Base-by-base conservation (phyloP, 2,113 vertebrate species). In the Cynocephalus volans region DNA sequence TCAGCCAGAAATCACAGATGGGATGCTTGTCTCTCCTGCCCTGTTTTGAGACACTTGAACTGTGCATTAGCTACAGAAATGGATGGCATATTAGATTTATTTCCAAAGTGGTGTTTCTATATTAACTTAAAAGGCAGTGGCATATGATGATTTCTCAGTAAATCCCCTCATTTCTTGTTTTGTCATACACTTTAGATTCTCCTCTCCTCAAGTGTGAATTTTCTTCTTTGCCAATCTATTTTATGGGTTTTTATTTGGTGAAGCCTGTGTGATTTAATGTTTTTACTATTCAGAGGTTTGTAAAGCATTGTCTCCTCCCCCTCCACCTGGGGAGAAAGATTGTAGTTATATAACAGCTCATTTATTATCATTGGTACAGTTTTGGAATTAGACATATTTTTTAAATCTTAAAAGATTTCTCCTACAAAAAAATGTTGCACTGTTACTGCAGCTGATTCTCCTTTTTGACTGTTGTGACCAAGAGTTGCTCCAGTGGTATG, bases 1-100 rank as follows among this genome's bases (percentile, higher is more conserved):
- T 50, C 80, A 89, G 60, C 48, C 54, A 84, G 81, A 93, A 90
- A 90, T 81, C 48, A 52, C n/a, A n/a, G 79, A 73, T 45, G 19
- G 50, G 36, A 41, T 26, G 2, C 33, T 62, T 88, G n/a, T n/a
- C 31, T 33, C 21, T 36, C 14, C 5, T 12, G 82, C 8, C 31
- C n/a, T 77, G 3, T 1, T 36, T 73, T 6, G 8, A 33, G 50
- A 76, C 36, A 14, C 36, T 58, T 76, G 62, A 83, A 23, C 33
- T 83, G 24, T 52, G 21, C 26, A 45, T 79, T 92, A 79, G 48
- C 70, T 83, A 17, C 10, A 50, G 87, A 70, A 82, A 41, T 56
- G 31, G 31, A 50, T 45, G 23, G 60, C 45, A 23, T 70, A 17
- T 83, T 82, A 82, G 94, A 70, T 82, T 95, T 81, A 88, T 83